A percentile compares a stretch with the other conserved stretches of the same genome.
These are phyloP conservation scores for Paramormyrops kingsleyae DNA, from an alignment of 2,113 vertebrate genomes.

Conservation along the genomic window DNA sequence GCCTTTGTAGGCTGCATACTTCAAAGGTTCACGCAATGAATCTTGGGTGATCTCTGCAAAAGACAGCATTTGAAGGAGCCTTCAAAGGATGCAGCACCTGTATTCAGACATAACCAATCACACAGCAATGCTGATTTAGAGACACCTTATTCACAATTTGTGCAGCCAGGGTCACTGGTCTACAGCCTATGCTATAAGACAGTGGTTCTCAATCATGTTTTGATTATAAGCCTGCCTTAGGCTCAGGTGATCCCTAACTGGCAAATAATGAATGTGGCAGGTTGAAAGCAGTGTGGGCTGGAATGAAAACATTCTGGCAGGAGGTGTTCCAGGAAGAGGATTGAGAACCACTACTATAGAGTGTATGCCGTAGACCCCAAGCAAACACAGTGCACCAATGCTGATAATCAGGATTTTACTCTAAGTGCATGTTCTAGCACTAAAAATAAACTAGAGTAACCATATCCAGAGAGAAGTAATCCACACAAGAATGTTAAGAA, in stretches of 20 bases:
- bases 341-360: neutral
- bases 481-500: neutral
- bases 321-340: neutral
- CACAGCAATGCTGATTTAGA: neutral
- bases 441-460: neutral
- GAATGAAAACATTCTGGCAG: neutral
- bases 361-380: neutral
- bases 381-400: neutral
- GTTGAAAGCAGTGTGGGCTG: neutral
- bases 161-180: neutral
- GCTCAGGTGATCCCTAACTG: neutral
- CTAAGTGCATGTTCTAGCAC: neutral
- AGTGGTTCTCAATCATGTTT: neutral
- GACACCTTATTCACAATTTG: neutral
- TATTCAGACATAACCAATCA: neutral
- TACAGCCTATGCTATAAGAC: neutral
- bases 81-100: neutral
- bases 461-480: neutral
- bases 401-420: neutral
- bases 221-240: neutral
- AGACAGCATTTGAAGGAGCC: neutral
- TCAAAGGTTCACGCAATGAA: neutral
- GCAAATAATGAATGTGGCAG: neutral
- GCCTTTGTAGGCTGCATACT: neutral
- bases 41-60: neutral